Evolutionary conservation across 2,797 vertebrate genomes (phyloP).

Genomic region (Euphonia xanthogaster): DNA sequence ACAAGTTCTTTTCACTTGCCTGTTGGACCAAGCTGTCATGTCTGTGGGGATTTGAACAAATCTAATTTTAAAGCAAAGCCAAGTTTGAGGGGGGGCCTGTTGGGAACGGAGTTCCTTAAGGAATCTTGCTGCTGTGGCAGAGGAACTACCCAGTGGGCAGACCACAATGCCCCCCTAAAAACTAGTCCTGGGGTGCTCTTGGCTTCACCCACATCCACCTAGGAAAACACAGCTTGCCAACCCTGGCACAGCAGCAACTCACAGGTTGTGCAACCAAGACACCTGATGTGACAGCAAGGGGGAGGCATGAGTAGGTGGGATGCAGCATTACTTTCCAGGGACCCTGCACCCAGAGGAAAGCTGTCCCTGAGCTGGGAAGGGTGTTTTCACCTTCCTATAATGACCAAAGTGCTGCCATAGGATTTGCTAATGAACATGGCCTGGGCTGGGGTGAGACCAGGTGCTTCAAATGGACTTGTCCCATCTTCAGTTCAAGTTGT

Average conservation of each 20-base stretch:
- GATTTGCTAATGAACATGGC: background rate
- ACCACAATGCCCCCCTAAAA: background rate
- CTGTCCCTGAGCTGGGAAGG: background rate
- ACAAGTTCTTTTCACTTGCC: background rate
- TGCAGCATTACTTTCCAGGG: background rate
- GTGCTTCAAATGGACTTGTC: background rate
- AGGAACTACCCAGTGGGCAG: background rate
- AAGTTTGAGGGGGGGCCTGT: fast-evolving
- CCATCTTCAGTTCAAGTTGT: background rate
- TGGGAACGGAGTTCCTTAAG: background rate
- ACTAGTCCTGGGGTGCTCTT: background rate
- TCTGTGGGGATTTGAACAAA: fast-evolving
- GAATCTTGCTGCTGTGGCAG: background rate
- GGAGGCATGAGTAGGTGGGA: background rate
- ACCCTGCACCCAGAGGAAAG: background rate
- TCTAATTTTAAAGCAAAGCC: background rate
- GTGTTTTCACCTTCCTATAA: background rate
- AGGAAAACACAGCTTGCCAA: background rate
- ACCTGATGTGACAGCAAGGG: fast-evolving
- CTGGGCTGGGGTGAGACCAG: background rate
- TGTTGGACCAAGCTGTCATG: background rate
- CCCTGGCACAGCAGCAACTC: background rate
- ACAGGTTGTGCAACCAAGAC: fast-evolving
- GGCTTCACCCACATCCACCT: background rate
- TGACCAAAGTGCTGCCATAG: background rate